Conservation (phyloP, 2,113 vertebrate species). For the Lepidothrix coronata region DNA sequence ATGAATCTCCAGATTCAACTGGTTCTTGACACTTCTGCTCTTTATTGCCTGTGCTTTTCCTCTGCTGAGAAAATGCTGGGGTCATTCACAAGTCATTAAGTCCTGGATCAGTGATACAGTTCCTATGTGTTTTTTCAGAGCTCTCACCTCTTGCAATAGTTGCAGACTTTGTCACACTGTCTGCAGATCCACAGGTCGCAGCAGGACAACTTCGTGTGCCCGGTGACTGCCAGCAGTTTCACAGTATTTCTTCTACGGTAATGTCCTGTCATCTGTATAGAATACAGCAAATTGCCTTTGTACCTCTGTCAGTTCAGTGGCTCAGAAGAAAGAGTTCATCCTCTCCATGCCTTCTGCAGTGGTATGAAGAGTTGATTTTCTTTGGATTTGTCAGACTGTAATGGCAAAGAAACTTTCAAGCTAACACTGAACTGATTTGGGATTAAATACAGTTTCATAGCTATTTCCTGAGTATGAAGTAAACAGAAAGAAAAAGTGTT, state of each 20-base stretch:
- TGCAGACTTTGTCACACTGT: background rate
- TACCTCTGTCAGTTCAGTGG: background rate
- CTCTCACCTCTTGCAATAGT: rapidly evolving
- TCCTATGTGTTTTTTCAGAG: rapidly evolving
- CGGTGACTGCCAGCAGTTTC: rapidly evolving
- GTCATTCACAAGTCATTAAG: background rate
- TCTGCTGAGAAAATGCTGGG: background rate
- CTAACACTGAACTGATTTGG: background rate
- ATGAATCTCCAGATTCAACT: background rate
- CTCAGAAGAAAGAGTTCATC: background rate
- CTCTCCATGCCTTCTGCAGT: background rate
- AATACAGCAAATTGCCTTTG: background rate
- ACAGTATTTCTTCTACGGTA: background rate
- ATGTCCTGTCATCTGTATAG: background rate
- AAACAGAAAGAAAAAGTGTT: background rate
- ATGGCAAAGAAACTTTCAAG: background rate
- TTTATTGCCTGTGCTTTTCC: background rate
- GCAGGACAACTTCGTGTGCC: background rate
- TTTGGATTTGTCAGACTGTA: background rate
- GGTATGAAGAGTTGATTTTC: background rate
- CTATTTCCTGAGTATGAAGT: background rate
- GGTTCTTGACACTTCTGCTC: background rate
- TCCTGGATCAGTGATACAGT: background rate
- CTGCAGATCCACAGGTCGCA: background rate
- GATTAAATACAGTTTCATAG: background rate